Percentiles rank a stretch among this genome's conserved stretches.
phyloP scores from a whole-genome alignment of 2,888 invertebrate genomes.

The Isotomurus palustris region DNA sequence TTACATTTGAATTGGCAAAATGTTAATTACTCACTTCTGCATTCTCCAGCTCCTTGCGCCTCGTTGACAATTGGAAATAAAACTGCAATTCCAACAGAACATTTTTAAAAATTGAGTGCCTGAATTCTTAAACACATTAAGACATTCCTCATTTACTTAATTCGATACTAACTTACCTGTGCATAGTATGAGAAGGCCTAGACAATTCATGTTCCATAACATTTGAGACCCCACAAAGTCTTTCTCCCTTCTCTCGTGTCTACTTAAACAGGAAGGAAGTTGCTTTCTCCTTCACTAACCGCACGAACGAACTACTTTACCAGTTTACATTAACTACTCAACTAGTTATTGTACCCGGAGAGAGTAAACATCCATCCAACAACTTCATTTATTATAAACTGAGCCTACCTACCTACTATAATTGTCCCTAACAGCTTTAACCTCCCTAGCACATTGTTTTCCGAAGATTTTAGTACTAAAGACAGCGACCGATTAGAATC shows the following conservation, averaged over 20 bases:
- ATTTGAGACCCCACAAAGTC: constrained; percentile 9
- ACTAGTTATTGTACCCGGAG: no score
- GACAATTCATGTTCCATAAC: constrained; percentile 43
- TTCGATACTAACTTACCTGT: constrained; percentile 37
- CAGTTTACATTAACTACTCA: no score
- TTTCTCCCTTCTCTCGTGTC: neutral
- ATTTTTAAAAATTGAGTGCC: neutral
- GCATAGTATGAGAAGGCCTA: constrained; percentile 41
- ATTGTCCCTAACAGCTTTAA: no score
- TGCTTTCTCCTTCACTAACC: no score
- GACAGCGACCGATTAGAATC: no score
- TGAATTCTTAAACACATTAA: constrained; percentile 4
- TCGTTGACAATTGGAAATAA: constrained; percentile 44
- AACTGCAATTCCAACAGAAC: constrained; percentile 31
- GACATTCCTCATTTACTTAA: constrained; percentile 1
- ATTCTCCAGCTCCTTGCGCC: constrained; percentile 45
- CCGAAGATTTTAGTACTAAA: no score
- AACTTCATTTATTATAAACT: no score
- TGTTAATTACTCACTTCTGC: constrained; percentile 46
- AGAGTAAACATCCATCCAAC: no score
- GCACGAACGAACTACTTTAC: no score
- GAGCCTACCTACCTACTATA: no score
- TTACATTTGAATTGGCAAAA: no score
- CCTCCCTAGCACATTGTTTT: no score
- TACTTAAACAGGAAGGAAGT: constrained; percentile 1